Conservation (phyloP, 2,113 vertebrate species). For the Psammodynastes pulverulentus region DNA sequence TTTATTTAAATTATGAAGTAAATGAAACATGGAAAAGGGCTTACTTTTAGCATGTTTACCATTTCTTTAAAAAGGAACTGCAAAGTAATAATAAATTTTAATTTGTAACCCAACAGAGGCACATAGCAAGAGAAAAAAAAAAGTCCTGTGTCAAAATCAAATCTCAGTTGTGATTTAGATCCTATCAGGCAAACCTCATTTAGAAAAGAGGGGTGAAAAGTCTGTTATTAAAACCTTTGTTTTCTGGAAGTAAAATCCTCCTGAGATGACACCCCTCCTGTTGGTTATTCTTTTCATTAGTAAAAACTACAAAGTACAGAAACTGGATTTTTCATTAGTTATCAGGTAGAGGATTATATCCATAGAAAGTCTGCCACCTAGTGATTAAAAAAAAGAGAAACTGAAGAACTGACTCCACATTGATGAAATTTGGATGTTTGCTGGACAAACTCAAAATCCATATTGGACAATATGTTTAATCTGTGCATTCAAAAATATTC, state of each 20-base stretch:
- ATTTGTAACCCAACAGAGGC: background rate
- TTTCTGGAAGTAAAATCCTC: slow-evolving; percentile 28
- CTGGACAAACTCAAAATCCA: background rate
- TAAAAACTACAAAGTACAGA: slow-evolving; percentile 16
- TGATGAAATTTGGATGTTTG: background rate
- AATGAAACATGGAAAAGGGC: background rate
- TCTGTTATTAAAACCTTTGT: slow-evolving; percentile 41
- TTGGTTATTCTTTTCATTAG: slow-evolving; percentile 40
- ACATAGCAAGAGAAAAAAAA: background rate
- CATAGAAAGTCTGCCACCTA: slow-evolving; percentile 71
- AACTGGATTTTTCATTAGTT: slow-evolving; percentile 16
- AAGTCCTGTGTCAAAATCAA: slow-evolving; percentile 17
- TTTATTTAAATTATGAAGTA: background rate
- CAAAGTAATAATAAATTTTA: background rate
- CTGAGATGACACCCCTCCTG: slow-evolving; percentile 21
- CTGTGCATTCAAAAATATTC: background rate
- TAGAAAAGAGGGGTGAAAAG: slow-evolving; percentile 36
- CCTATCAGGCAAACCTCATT: slow-evolving; percentile 38
- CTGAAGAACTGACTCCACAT: background rate
- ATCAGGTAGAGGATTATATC: slow-evolving; percentile 45
- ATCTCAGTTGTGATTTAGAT: slow-evolving; percentile 16
- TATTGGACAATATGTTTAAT: background rate
- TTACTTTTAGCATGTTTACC: background rate
- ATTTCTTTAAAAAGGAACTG: background rate
- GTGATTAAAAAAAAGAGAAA: slow-evolving; percentile 49